phyloP scores from a whole-genome alignment of 2,888 invertebrate genomes.

The Boloria euphrosyne region DNA sequence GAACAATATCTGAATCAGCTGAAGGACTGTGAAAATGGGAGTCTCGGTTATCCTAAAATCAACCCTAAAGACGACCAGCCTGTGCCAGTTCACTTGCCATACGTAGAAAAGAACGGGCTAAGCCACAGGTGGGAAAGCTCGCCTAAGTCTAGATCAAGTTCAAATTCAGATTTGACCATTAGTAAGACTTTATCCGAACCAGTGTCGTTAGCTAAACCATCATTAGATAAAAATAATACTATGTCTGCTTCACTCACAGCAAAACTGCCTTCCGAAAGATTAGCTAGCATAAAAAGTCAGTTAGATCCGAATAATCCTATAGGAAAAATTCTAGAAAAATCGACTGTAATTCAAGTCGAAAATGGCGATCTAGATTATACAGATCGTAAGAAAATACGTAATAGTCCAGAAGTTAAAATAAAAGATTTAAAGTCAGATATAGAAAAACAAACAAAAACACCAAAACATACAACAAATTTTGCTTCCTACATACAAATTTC shows the following conservation, averaged over 20 bases:
- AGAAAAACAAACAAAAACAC: conserved; percentile 72
- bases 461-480: conserved; percentile 82
- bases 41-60: conserved; percentile 64
- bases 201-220: conserved; percentile 63
- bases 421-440: conserved; percentile 67
- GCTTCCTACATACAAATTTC: conserved; percentile 84
- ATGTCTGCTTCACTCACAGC: conserved; percentile 68
- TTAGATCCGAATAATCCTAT: conserved; percentile 78
- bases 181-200: conserved; percentile 76
- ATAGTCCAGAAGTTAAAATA: conserved; percentile 54
- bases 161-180: conserved; percentile 71
- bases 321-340: conserved; percentile 78
- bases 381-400: conserved; percentile 53
- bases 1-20: conserved; percentile 71
- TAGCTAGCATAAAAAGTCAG: conserved; percentile 76
- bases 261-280: conserved; percentile 67
- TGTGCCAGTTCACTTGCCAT: conserved; percentile 74
- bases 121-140: conserved; percentile 64
- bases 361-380: conserved; percentile 64
- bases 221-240: conserved; percentile 56
- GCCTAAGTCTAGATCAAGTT: conserved; percentile 65
- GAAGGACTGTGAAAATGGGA: conserved; percentile 71
- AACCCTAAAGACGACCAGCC: conserved; percentile 69
- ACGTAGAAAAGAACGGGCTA: conserved; percentile 66
- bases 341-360: conserved; percentile 75